phyloP scores from a whole-genome alignment of 2,113 vertebrate genomes.

The Trematocara stigmaticum region DNA sequence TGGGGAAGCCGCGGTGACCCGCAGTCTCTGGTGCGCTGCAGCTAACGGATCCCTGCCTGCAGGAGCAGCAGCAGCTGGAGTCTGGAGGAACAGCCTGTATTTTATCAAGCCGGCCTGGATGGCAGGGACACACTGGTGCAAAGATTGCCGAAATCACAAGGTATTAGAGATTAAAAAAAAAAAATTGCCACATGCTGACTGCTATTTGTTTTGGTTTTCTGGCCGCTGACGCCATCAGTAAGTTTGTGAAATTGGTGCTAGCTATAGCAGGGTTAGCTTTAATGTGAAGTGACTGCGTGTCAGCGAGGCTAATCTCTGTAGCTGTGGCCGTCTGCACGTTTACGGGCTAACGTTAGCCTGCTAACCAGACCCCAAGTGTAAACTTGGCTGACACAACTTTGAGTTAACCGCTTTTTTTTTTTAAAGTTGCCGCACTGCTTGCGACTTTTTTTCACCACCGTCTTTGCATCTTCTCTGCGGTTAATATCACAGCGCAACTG shows the following conservation, averaged over 20 bases:
- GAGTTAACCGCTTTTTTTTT: neutral
- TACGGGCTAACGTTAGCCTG: constrained; percentile 29
- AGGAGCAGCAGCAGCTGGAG: constrained; percentile 14
- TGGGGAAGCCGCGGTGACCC: neutral
- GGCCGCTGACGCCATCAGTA: neutral
- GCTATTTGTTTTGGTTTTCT: neutral
- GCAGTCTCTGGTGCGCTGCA: neutral
- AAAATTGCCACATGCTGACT: neutral
- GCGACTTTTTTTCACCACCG: neutral
- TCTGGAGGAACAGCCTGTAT: neutral
- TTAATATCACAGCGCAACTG: neutral
- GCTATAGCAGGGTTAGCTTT: neutral
- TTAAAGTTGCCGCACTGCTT: neutral
- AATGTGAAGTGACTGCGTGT: neutral
- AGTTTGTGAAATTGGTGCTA: neutral
- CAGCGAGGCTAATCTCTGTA: constrained; percentile 2
- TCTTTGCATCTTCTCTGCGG: neutral
- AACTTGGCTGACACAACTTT: neutral
- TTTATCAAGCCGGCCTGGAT: constrained; percentile 78
- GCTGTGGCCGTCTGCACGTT: neutral
- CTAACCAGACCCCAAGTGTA: neutral
- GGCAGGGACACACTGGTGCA: constrained; percentile 81
- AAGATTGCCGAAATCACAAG: constrained; percentile 51
- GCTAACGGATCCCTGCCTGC: neutral
- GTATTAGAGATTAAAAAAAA: constrained; percentile 6